A percentile compares a stretch with the other conserved stretches of the same genome.
Evolutionary conservation across 2,888 invertebrate genomes (phyloP).

Genomic region (Ophioninae sp.): DNA sequence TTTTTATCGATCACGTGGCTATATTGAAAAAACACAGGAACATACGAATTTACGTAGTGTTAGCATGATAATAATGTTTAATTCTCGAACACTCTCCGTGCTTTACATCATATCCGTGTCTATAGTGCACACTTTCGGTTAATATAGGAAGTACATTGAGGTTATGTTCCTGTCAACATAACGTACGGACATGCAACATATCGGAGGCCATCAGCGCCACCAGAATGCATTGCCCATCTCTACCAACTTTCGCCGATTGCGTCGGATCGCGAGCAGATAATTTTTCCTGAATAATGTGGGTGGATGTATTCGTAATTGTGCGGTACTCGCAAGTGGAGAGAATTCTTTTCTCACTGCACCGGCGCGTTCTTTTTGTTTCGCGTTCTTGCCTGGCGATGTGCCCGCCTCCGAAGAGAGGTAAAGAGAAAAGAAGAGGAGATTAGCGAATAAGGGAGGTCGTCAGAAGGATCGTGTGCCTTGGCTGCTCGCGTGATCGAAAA

Average conservation of each 20-base stretch:
- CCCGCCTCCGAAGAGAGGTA: neutral
- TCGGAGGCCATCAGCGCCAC: neutral
- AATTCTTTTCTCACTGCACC: constrained; percentile 3
- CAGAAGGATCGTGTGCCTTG: constrained; percentile 26
- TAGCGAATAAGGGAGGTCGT: constrained; percentile 8
- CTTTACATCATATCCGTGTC: no score
- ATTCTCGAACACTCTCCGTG: neutral
- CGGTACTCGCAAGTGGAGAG: neutral
- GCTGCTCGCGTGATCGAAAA: constrained; percentile 73
- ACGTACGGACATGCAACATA: neutral
- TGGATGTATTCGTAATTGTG: neutral
- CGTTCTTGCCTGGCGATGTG: neutral
- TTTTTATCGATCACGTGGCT: neutral
- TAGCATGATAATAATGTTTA: neutral
- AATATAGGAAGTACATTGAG: neutral
- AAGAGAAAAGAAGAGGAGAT: neutral
- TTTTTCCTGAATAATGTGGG: neutral
- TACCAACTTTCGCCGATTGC: neutral
- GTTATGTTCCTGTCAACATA: neutral
- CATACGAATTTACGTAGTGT: neutral
- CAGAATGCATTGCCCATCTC: neutral
- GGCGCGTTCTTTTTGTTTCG: neutral
- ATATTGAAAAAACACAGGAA: no score
- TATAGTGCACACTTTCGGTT: neutral
- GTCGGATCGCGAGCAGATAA: neutral